Evolutionary conservation across 2,888 invertebrate genomes (phyloP).

Genomic region (Drosophila prolongata): DNA sequence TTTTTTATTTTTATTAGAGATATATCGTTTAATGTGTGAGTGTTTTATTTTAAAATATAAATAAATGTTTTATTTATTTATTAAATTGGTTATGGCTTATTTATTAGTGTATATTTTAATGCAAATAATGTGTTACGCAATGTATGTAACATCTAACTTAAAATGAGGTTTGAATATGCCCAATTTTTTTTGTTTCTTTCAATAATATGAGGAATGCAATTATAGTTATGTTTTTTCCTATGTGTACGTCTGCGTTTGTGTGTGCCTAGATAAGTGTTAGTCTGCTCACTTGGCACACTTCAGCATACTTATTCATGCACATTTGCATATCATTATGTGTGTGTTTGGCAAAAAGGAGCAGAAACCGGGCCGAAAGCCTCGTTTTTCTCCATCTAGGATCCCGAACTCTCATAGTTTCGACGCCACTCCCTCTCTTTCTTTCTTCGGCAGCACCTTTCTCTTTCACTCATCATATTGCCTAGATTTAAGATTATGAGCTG

Average conservation of each 20-base stretch:
- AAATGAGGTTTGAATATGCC: too few species aligned
- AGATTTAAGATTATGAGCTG: constrained; percentile 79
- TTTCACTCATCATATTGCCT: constrained; percentile 63
- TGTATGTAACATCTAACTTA: too few species aligned
- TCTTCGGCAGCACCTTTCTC: constrained; percentile 1
- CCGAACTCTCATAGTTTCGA: constrained; percentile 48
- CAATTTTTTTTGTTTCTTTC: too few species aligned
- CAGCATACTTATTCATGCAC: constrained; percentile 73
- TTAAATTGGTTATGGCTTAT: too few species aligned
- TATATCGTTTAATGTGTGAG: too few species aligned
- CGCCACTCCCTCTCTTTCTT: constrained; percentile 3
- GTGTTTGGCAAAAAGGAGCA: constrained; percentile 37
- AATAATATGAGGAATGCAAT: too few species aligned
- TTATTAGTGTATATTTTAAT: too few species aligned
- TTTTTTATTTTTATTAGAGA: too few species aligned
- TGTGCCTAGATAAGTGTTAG: constrained; percentile 38
- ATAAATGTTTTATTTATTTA: too few species aligned
- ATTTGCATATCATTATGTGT: constrained; percentile 76
- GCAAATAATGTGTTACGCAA: too few species aligned
- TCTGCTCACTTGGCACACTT: constrained; percentile 54
- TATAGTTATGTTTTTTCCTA: neutral
- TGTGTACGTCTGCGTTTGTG: neutral
- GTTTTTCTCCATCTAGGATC: constrained; percentile 32
- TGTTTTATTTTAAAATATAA: too few species aligned
- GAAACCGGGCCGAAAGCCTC: constrained; percentile 26